Evolutionary conservation across 2,888 invertebrate species (phyloP).

Genomic region (Drosophila setosimentum): DNA sequence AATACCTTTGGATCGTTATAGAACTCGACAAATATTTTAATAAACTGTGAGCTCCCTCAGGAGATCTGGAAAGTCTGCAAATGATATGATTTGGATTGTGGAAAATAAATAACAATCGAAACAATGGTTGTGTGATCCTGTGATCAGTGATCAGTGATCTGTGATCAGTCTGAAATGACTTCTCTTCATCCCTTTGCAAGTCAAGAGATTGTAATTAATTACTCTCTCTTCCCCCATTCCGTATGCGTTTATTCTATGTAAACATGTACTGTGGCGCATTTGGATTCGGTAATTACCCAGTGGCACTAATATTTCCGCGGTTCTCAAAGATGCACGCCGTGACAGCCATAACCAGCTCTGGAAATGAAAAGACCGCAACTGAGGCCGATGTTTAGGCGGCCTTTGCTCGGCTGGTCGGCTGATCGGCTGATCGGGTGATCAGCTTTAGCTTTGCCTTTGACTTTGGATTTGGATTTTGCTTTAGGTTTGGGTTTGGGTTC

Average conservation of each 20-base stretch:
- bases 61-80: no score
- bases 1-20: not conserved
- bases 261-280: conserved; percentile 36
- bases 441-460: not conserved
- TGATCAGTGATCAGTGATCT: conserved; percentile 42
- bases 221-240: not conserved
- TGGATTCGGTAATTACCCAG: conserved; percentile 58
- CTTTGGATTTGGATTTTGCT: not conserved
- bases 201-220: conserved; percentile 44
- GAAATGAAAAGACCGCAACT: conserved; percentile 45
- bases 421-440: conserved; percentile 10
- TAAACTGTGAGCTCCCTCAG: not conserved
- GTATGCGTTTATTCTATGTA: not conserved
- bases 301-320: conserved; percentile 55
- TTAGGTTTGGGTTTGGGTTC: not conserved
- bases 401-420: conserved; percentile 21
- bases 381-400: conserved; percentile 1
- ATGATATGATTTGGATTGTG: not conserved
- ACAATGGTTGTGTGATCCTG: conserved; percentile 21
- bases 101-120: not conserved
- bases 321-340: conserved; percentile 51
- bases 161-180: conserved; percentile 37
- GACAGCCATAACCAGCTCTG: conserved; percentile 62
- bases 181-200: conserved; percentile 20
- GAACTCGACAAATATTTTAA: not conserved